A percentile compares a stretch with the other conserved stretches of the same genome.
These are phyloP conservation scores for Heliconius melpomene DNA, from an alignment of 1,140 invertebrate species.

Conservation along the genomic window DNA sequence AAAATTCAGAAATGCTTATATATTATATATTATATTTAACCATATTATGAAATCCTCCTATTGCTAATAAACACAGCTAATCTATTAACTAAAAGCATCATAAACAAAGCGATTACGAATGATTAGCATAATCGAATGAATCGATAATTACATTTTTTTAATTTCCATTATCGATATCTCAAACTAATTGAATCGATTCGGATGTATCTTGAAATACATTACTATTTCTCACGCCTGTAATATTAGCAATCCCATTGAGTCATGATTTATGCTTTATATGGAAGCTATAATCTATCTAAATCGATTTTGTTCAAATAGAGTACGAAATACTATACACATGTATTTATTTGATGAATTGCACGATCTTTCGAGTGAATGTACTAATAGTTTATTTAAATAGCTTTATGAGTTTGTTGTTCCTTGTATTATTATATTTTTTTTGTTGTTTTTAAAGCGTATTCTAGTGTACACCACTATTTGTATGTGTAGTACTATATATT, in stretches of 20 bases:
- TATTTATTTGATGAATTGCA: not conserved
- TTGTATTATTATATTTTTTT: not conserved
- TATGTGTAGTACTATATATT: too few relatives aligned
- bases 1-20: not conserved
- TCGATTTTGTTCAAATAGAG: not conserved
- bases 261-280: conserved; percentile 9
- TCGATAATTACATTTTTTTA: not conserved
- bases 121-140: conserved; percentile 2
- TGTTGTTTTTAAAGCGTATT: not conserved
- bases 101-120: not conserved
- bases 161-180: conserved; percentile 4
- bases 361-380: not conserved
- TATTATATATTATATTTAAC: not conserved
- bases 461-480: too few relatives aligned
- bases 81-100: not conserved
- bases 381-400: conserved; percentile 2
- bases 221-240: conserved; percentile 8
- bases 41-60: not conserved
- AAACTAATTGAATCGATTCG: conserved; percentile 13
- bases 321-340: not conserved
- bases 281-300: not conserved
- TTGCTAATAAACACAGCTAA: not conserved
- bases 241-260: not conserved
- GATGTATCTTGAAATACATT: conserved; percentile 6
- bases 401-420: not conserved